These are phyloP conservation scores for Lepilemur septentrionalis DNA, from an alignment of 2,797 vertebrate species.

Conservation along the genomic window DNA sequence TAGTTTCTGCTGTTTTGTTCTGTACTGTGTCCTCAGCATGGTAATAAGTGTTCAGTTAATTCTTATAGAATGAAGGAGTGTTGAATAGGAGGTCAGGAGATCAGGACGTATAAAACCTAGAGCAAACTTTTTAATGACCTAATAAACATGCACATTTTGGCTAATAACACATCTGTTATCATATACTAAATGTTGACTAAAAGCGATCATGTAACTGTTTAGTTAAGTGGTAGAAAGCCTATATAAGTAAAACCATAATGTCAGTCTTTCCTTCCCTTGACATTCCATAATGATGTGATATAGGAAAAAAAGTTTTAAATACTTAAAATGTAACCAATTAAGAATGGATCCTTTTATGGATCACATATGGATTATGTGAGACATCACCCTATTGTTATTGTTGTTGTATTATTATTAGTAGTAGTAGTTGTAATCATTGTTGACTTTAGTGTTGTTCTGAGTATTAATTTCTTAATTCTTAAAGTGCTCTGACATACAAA, in stretches of 20 bases:
- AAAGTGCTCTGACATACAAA: not conserved
- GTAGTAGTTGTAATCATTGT: not conserved
- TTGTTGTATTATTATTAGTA: not conserved
- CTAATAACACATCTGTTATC: not conserved
- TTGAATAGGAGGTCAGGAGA: not conserved
- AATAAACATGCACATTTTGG: not conserved
- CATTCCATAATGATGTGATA: not conserved
- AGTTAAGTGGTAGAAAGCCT: not conserved
- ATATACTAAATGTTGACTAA: not conserved
- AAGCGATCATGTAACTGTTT: not conserved
- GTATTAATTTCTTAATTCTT: constrained; percentile 21
- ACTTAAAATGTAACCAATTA: not conserved
- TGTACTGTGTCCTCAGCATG: not conserved
- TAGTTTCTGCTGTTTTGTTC: not conserved
- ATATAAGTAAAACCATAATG: not conserved
- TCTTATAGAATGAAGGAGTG: not conserved
- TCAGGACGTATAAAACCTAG: not conserved
- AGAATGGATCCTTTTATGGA: not conserved
- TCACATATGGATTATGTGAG: not conserved
- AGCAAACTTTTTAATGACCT: not conserved
- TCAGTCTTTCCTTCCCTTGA: not conserved
- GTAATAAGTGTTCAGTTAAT: not conserved
- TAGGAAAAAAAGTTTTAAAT: constrained; percentile 4
- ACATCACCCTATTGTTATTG: not conserved
- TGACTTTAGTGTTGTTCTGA: not conserved